A percentile compares a stretch with the other conserved stretches of the same genome.
Conservation (phyloP, 30 jellyfish, hydroid and myxozoan genomes). For the Chironex yamaguchii region DNA sequence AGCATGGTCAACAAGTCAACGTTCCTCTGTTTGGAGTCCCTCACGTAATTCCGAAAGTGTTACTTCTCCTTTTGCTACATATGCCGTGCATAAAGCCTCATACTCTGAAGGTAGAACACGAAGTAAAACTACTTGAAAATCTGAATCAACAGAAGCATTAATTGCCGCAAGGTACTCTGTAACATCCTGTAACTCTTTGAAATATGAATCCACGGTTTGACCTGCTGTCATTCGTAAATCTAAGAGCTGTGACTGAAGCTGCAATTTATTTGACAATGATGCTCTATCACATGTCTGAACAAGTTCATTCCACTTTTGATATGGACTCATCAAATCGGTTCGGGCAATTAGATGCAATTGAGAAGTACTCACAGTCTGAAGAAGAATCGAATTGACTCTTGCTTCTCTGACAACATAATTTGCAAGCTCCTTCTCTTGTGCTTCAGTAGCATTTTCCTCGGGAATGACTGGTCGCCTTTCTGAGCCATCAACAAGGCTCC, state of each 20-base stretch:
- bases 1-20: background rate
- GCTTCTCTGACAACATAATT: background rate
- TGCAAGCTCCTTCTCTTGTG: background rate
- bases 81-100: background rate
- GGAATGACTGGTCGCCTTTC: background rate
- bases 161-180: background rate
- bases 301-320: background rate
- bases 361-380: background rate
- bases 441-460: background rate
- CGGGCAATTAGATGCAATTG: background rate
- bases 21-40: background rate
- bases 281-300: background rate
- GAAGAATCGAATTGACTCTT: background rate
- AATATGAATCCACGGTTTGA: background rate
- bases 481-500: background rate
- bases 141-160: background rate
- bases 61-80: slow-evolving; percentile 10
- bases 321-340: background rate
- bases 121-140: background rate
- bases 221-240: background rate
- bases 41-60: background rate
- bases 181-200: background rate
- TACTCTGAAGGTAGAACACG: background rate
- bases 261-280: background rate
- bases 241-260: background rate